Conservation (phyloP, 1,140 invertebrate genomes). For the Apis cerana region DNA sequence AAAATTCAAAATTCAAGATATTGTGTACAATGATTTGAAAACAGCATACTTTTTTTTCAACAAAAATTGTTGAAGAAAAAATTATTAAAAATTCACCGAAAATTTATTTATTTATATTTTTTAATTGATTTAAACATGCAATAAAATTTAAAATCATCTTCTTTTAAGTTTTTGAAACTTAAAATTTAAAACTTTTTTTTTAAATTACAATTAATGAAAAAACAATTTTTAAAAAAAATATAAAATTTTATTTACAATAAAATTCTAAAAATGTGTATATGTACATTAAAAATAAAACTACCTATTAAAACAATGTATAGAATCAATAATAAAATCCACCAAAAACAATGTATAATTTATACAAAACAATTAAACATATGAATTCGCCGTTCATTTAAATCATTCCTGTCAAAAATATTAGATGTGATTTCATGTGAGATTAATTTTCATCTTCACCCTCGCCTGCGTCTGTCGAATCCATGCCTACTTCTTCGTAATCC, state of each 20-base stretch:
- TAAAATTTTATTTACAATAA: conserved; percentile 31
- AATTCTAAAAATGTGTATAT: conserved; percentile 24
- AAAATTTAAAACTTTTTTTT: too few relatives aligned
- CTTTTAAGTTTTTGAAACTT: too few relatives aligned
- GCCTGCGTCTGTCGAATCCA: conserved; percentile 71
- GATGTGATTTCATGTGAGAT: background rate
- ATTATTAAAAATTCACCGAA: too few relatives aligned
- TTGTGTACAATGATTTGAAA: too few relatives aligned
- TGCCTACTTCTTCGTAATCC: conserved; percentile 78
- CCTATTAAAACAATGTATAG: conserved; percentile 43
- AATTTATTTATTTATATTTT: too few relatives aligned
- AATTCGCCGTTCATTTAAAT: conserved; percentile 3
- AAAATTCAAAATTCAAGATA: too few relatives aligned
- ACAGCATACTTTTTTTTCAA: too few relatives aligned
- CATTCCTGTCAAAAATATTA: too few relatives aligned
- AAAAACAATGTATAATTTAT: conserved; percentile 24
- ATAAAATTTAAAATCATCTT: too few relatives aligned
- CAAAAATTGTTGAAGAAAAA: too few relatives aligned
- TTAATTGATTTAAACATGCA: too few relatives aligned
- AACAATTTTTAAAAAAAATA: background rate
- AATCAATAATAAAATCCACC: background rate
- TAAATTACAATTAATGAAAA: too few relatives aligned
- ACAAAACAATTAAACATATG: background rate
- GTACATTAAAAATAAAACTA: conserved; percentile 19
- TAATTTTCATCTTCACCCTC: conserved; percentile 63